Base-by-base conservation (phyloP, 2,888 invertebrate genomes). In the Microchrysa polita region DNA sequence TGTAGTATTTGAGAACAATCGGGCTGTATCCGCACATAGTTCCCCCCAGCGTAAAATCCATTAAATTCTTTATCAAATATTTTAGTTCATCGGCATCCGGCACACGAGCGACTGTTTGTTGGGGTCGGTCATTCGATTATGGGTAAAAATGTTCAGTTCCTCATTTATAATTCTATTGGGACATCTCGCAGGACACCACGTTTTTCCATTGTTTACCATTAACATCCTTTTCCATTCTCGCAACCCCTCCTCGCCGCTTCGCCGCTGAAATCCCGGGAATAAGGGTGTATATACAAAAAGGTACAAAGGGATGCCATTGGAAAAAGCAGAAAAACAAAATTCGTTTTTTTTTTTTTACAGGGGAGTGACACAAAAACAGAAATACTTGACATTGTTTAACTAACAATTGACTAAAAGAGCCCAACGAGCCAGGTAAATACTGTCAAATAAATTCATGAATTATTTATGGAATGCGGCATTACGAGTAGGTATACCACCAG, bases 391-490 rank as follows among this genome's bases (percentile, higher is more conserved):
- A 57, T 69, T 69, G 57, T 69, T 69, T 69, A 55, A 55, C 57
- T 69, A 57, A 57, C 69, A 69, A 69, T 69, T 57, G 55, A 40
- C 69, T 34, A 55, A 34, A 69, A 69, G 69, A 69, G 69, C 42
- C 67, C 69, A 69, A 57, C 69, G 69, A 69, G 69, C 69, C 69
- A 69, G 69, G 69, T 57, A 55, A 74, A 72, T 72, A 67, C 74
- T 74, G 72, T 72, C 74, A 74, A 74, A 72, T 72, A 74, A 74
- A 72, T 67, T 74, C 69, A 69, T 69, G 69, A 69, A 69, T 69
- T 69, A 69, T 69, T 69, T 27, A 69, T 57, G 27, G 42, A 57
- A 52, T 67, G 16, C 14, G 16, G 27, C 12, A 67, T 67, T 65
- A 48, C 27, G 7, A 34, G 27, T 34, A 34, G n/a, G n/a, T n/a